Evolutionary conservation across 2,797 vertebrate genomes (phyloP), one percentile per base, ranked within the genome.

Genomic region (Lindbergichthys nudifrons): DNA sequence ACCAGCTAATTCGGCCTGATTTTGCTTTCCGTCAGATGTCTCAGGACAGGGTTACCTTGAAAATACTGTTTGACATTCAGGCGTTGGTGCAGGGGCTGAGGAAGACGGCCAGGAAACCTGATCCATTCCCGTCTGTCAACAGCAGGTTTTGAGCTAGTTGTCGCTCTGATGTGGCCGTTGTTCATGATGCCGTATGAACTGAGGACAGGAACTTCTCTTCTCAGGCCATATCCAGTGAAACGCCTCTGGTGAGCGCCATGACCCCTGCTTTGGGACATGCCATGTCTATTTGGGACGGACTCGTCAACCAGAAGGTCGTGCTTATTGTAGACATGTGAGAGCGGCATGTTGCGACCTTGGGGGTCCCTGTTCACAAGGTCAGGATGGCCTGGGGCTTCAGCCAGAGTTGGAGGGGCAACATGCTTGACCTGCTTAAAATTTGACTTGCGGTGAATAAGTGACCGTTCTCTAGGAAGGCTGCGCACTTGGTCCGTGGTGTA

Each of bases 351-450:
- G 41, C 2, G 82, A 90, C 82, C 79, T 83, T 66, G 82, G 77
- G 64, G 58, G 81, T 46, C 18, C 65, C 69, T 10, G 41, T 70
- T 62, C 70, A 70, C 77, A 77, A 75, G 66, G 75, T 85, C 83
- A 69, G 60, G 48, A 64, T 3, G 53, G 78, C 82, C 51, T 0
- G 39, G 39, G 82, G 87, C 53, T 64, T 52, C 26, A 30, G 39
- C n/a, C 18, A 10, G 57, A 53, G 81, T 47, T 64, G 39, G 64
- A 32, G 62, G 81, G 71, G 62, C 81, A 85, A 51, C 77, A 65
- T 64, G 83, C 63, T 77, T 81, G 79, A 90, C 83, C 83, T 72
- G 73, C 41, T 88, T 76, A 81, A 79, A 83, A 82, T 69, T 42
- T 39, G 84, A 70, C 77, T 58, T 3, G 10, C 1, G 72, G 75